Conservation (phyloP, 2,113 vertebrate species). For the Procapra przewalskii region DNA sequence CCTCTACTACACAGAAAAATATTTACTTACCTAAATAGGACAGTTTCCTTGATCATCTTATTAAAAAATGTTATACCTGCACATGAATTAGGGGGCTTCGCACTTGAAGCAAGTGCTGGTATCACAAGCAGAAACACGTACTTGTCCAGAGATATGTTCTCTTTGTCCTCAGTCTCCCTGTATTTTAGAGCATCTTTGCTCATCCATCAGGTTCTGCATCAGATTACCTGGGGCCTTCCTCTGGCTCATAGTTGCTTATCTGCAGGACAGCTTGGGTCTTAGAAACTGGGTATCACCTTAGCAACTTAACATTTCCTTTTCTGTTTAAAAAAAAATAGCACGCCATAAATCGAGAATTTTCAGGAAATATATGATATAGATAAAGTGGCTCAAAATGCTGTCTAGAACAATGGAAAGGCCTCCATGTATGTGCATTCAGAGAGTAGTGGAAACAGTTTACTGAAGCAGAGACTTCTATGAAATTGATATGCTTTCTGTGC, state of each 20-base stretch:
- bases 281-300: neutral
- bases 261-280: neutral
- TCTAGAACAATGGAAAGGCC: constrained; percentile 25
- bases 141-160: neutral
- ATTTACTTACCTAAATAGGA: neutral
- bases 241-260: neutral
- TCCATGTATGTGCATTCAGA: neutral
- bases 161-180: neutral
- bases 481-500: constrained; percentile 47
- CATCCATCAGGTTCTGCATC: neutral
- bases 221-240: neutral
- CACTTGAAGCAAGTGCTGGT: neutral
- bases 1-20: neutral
- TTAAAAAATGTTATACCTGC: neutral
- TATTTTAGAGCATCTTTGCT: neutral
- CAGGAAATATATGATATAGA: constrained; percentile 29
- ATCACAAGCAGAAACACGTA: neutral
- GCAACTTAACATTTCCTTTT: neutral
- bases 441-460: neutral
- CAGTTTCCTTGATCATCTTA: neutral
- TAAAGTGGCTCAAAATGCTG: constrained; percentile 29
- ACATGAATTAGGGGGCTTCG: neutral
- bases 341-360: constrained; percentile 5
- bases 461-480: neutral
- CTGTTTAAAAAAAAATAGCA: constrained; percentile 57